These are phyloP conservation scores for Lophius americanus DNA, from an alignment of 2,797 vertebrate genomes.

Conservation along the genomic window DNA sequence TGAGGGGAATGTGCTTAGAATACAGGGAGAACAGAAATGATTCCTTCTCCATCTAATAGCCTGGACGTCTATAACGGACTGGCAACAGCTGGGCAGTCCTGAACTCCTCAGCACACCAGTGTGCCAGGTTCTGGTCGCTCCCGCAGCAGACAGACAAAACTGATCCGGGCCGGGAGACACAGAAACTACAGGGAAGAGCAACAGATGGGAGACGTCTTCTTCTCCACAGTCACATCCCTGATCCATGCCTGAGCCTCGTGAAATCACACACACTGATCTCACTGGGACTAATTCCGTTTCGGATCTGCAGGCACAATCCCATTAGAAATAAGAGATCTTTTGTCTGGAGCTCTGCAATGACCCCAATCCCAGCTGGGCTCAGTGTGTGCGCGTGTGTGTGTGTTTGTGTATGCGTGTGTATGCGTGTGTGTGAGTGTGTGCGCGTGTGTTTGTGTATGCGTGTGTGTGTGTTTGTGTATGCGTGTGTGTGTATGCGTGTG, in stretches of 20 bases:
- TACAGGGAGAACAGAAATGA: conserved; percentile 21
- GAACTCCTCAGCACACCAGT: conserved; percentile 20
- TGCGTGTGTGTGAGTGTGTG: conserved; percentile 11
- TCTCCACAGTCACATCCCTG: conserved; percentile 40
- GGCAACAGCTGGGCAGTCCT: conserved; percentile 53
- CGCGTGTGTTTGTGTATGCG: conserved; percentile 5
- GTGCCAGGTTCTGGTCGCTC: conserved; percentile 20
- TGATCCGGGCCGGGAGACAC: neutral
- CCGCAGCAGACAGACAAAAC: conserved; percentile 40
- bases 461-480: conserved; percentile 23
- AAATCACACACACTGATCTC: conserved; percentile 54
- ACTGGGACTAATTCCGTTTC: conserved; percentile 53
- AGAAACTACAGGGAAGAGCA: conserved; percentile 27
- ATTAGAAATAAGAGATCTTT: conserved; percentile 66
- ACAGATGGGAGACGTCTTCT: conserved; percentile 62
- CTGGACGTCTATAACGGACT: conserved; percentile 16
- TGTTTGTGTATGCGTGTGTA: conserved; percentile 25
- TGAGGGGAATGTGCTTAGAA: conserved; percentile 23
- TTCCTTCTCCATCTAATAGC: conserved; percentile 3
- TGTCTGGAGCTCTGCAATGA: conserved; percentile 46
- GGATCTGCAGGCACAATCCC: conserved; percentile 60
- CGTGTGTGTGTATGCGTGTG: conserved; percentile 26
- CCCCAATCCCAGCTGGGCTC: conserved; percentile 54
- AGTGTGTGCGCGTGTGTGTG: conserved; percentile 20
- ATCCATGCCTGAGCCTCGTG: conserved; percentile 49